These are phyloP conservation scores for Lonchura striata DNA, from an alignment of 2,113 vertebrate species.

Conservation along the genomic window DNA sequence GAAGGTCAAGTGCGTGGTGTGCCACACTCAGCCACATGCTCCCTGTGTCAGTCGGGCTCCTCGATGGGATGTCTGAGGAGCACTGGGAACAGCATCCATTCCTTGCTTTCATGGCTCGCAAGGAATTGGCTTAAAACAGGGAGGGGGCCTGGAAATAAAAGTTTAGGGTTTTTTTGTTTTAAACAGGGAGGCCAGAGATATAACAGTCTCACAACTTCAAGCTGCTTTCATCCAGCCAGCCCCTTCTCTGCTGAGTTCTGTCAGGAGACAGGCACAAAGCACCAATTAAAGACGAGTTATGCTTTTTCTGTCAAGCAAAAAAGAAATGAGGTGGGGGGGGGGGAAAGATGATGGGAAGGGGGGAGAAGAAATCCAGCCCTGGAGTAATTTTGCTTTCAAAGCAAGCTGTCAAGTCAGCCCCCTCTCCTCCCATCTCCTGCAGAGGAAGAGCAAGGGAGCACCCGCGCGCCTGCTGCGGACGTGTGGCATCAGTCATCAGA, in stretches of 20 bases:
- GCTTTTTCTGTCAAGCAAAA: conserved; percentile 53
- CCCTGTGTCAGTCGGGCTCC: fast-evolving
- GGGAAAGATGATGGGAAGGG: not conserved
- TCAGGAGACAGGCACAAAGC: conserved; percentile 60
- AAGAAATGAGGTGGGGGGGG: not conserved
- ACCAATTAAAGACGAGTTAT: conserved; percentile 58
- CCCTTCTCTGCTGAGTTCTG: not conserved
- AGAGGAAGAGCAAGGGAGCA: not conserved
- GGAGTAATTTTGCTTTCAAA: conserved; percentile 45
- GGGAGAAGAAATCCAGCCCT: not conserved
- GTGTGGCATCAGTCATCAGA: conserved; percentile 17
- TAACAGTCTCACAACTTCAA: conserved; percentile 7
- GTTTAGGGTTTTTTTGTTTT: not conserved
- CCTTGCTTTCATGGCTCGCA: not conserved
- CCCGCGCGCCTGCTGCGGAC: not conserved
- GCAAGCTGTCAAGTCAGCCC: conserved; percentile 43
- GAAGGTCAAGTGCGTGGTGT: not conserved
- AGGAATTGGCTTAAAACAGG: not conserved
- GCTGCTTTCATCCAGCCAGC: conserved; percentile 26
- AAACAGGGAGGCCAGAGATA: not conserved
- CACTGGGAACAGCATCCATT: not conserved
- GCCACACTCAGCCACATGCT: fast-evolving
- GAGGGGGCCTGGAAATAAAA: not conserved
- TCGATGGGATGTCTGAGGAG: not conserved
- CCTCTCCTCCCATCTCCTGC: not conserved